Base-by-base conservation (phyloP, 1,140 invertebrate genomes). In the Bombus soroeensis region DNA sequence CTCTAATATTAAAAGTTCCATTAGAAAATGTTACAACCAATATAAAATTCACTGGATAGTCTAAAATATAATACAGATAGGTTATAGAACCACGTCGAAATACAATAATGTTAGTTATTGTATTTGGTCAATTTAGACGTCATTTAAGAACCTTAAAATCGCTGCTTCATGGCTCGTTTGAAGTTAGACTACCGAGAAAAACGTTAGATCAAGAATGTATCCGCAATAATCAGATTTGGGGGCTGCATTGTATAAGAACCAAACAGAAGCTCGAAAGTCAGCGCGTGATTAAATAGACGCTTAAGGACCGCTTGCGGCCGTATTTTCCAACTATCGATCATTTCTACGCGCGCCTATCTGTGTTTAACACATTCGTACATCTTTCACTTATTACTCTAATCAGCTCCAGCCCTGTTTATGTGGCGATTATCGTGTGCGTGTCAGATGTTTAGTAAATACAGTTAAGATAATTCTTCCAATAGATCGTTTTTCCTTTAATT, bases 331-430 rank as follows among this genome's bases (percentile, higher is more conserved):
- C 72, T 70, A 77, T 79, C 53, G 75, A 64, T 89, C 73, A 75
- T 81, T 77, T 80, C 37, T 59, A 32, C 57, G 53, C 41, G 34
- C 74, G 66, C 47, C 13, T 85, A 39, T 77, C 28, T 70, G 73
- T 70, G 75, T 62, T 25, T 59, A n/a, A 39, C 72, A 13, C 66
- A 8, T 75, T 64, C 76, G 34, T 84, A 81, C 77, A 64, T 22
- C 68, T 75, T 70, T 79, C 78, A 18, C 37, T 86, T 79, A 73
- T 89, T 85, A 80, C 53, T 64, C 68, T 72, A 80, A 85, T 85
- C 77, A 80, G 77, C 76, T 80, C 82, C 39, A 64, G 53, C 53
- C 64, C 32, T 47, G 64, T 57, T 74, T 22, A 82, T 59, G 57
- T 66, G 39, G 34, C 64, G 62, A 22, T 77, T 32, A 34, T 4